These are phyloP conservation scores for Acanthornis magna DNA, from an alignment of 2,797 vertebrate species.

Conservation along the genomic window DNA sequence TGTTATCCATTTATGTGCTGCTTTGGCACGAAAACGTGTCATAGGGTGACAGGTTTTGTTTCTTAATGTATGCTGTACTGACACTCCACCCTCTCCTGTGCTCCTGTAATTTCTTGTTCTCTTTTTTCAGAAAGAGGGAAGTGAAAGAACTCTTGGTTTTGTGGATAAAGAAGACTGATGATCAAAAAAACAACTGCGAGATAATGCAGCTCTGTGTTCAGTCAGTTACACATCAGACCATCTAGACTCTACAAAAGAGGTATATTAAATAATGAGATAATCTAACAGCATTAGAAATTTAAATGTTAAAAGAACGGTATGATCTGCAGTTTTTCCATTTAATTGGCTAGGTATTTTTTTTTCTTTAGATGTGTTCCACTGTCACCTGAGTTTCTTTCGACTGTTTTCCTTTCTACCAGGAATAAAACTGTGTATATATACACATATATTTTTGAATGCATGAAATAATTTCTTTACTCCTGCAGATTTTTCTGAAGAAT, in stretches of 20 bases:
- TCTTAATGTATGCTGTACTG: neutral
- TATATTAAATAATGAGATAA: neutral
- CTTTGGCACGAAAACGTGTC: neutral
- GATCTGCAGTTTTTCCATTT: neutral
- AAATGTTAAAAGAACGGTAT: neutral
- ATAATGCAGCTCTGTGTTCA: neutral
- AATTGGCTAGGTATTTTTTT: neutral
- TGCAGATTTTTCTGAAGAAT: conserved; percentile 7
- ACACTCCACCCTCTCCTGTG: neutral
- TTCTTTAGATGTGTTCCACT: neutral
- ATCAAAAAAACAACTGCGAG: neutral
- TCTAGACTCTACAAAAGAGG: neutral
- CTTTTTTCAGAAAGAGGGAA: neutral
- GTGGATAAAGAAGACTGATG: neutral
- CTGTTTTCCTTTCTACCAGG: neutral
- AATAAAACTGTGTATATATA: neutral
- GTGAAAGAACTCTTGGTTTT: neutral
- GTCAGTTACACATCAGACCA: neutral
- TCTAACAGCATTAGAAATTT: neutral
- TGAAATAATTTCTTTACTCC: neutral
- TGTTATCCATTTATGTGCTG: neutral
- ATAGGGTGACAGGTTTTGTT: neutral
- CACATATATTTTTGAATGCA: neutral
- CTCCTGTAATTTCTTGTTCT: neutral
- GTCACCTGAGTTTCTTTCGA: conserved; percentile 11